Evolutionary conservation across 1,140 invertebrate species (phyloP), one percentile per base, ranked within the genome.

Genomic region (Drosophila simulans): DNA sequence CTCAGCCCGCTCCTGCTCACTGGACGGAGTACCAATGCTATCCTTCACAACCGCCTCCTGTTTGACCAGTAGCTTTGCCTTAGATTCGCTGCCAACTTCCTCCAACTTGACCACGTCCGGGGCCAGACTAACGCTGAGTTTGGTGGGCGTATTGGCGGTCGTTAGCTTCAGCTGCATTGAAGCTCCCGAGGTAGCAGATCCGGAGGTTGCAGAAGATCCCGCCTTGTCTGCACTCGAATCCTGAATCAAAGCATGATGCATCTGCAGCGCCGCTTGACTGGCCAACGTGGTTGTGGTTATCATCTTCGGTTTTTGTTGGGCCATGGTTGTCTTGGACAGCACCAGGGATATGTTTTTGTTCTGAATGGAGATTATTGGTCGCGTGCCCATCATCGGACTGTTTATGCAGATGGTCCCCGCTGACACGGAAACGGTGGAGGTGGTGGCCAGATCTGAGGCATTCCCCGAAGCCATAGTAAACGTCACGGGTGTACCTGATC

Each of bases 341-440:
- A 89, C 64, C 62, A 89, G 22, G 17, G 85, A 89, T 51, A 88
- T 88, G 57, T 88, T 86, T 27, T 76, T 69, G 72, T 77, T 69
- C 34, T 60, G 40, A 17, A 53, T 31, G 56, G 54, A 54, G 40
- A 66, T 42, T 27, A 57, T 39, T 20, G 54, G 72, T 1, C 57
- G 68, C 10, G 69, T 25, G 3, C 68, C 68, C 52, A 71, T 57
- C 15, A 40, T 66, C 15, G 68, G 68, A 7, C 35, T 71, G 7
- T 71, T 71, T 12, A 71, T 71, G 52, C 68, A 71, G 2, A 71
- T 70, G 11, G 66, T 70, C 13, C 63, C 59, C 22, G 78, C 59
- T 0, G 66, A 70, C 4, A 70, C 66, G 5, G 68, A 71, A n/a
- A 71, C 68, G 8, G 68, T 70, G 15, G 68, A 70, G 42, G 68